Percentiles rank a stretch among this genome's conserved stretches.
Evolutionary conservation across 1,140 invertebrate species (phyloP).

Genomic region (Hycleus phaleratus): DNA sequence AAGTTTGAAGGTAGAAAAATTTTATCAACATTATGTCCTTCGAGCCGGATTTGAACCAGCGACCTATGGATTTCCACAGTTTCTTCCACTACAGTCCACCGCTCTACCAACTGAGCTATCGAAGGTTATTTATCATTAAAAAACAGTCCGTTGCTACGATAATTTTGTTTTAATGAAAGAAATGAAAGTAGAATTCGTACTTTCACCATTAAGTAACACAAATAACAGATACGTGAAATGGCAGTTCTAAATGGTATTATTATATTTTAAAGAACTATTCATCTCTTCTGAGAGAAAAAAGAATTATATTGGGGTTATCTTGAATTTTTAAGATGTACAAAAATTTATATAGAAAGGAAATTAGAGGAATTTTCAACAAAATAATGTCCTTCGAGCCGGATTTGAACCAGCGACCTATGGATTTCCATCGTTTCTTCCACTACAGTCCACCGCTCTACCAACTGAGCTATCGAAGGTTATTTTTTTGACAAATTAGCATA

Average conservation of each 20-base stretch:
- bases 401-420: constrained; percentile 33
- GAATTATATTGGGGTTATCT: too few relatives aligned
- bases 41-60: constrained; percentile 33
- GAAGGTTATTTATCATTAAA: constrained; percentile 45
- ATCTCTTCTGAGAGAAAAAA: too few relatives aligned
- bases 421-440: constrained; percentile 33
- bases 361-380: not conserved
- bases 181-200: too few relatives aligned
- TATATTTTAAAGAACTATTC: too few relatives aligned
- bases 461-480: constrained; percentile 73
- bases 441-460: constrained; percentile 85
- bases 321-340: too few relatives aligned
- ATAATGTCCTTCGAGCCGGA: constrained; percentile 27
- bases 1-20: not conserved
- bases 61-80: constrained; percentile 32
- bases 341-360: not conserved
- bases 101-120: constrained; percentile 84
- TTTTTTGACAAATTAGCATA: not conserved
- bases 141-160: too few relatives aligned
- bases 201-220: too few relatives aligned
- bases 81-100: constrained; percentile 64
- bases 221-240: too few relatives aligned
- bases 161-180: too few relatives aligned
- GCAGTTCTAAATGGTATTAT: too few relatives aligned
- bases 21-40: constrained; percentile 15